Evolutionary conservation across 2,113 vertebrate genomes (phyloP), one percentile per base, ranked within the genome.

Genomic region (Lasiurus borealis): DNA sequence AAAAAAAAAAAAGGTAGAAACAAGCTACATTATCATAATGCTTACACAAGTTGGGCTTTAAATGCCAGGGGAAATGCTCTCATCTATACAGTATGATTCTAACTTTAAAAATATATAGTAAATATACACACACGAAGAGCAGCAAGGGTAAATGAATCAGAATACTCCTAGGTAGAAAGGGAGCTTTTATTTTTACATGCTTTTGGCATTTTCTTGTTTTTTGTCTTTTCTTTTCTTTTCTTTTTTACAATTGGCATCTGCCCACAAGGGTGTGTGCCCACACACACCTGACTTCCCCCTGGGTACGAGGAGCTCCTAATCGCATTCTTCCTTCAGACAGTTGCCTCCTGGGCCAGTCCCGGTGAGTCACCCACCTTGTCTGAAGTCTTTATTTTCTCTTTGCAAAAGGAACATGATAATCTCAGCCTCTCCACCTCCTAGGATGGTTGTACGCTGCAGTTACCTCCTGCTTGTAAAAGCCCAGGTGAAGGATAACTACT

Each of bases 401-500:
- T 87, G 86, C 76, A 71, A 73, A 68, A 77, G 46, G 93, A 40
- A 57, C 15, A 4, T 15, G 50, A 40, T 62, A 14, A 62, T 46
- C 85, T 15, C 1, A 4, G 75, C 62, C 87, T 23, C 16, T 15
- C 66, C 54, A n/a, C 57, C 83, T 54, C 59, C 13, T 14, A 64
- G 59, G 48, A 18, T 1, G 2, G 86, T 50, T 29, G 23, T 57
- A 13, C 5, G 64, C 19, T 4, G 1, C 40, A 44, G 84, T 62
- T 71, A 23, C 52, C 80, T 94, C 40, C 54, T 44, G 88, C 86
- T 76, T 46, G 14, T 81, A 91, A 90, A 93, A 19, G n/a, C 66
- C 84, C 54, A 93, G 92, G 77, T 90, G 93, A 83, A 48, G 15
- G 1, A 85, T 92, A 96, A 90, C 94, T 36, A 90, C 44, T 40